Evolutionary conservation across 2,797 vertebrate species (phyloP).

Genomic region (Delichon dasypus): DNA sequence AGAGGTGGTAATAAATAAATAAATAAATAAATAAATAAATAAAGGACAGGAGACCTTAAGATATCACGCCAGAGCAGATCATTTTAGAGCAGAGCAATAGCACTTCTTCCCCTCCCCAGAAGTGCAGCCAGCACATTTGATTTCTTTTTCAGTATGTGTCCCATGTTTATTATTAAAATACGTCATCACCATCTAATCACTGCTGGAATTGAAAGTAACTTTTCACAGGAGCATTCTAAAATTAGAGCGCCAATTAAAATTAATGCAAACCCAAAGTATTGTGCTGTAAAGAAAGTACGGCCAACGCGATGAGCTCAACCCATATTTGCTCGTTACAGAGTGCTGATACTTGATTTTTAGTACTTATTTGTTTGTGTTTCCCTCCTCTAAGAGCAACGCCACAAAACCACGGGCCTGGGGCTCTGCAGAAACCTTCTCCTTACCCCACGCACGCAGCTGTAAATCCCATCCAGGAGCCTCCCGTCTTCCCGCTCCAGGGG

Average conservation of each 20-base stretch:
- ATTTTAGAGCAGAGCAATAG: constrained; percentile 13
- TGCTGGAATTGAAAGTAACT: constrained; percentile 26
- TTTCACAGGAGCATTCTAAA: constrained; percentile 36
- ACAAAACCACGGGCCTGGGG: neutral
- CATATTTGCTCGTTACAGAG: neutral
- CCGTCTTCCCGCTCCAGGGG: accelerated
- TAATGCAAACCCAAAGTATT: neutral
- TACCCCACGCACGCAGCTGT: neutral
- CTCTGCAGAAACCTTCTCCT: neutral
- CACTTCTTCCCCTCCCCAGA: neutral
- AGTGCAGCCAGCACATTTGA: neutral
- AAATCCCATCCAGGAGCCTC: neutral
- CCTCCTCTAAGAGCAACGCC: neutral
- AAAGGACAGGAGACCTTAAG: neutral
- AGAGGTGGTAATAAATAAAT: neutral
- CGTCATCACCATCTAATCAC: neutral
- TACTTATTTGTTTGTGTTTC: neutral
- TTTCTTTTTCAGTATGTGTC: constrained; percentile 12
- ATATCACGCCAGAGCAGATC: neutral
- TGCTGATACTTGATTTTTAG: neutral
- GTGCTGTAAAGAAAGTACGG: neutral
- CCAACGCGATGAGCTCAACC: neutral
- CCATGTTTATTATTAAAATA: constrained; percentile 34
- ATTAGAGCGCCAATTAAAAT: neutral
- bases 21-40: neutral